Percentiles rank a stretch among this genome's conserved stretches.
phyloP scores from a whole-genome alignment of 2,113 vertebrate species.

The Scomber scombrus region DNA sequence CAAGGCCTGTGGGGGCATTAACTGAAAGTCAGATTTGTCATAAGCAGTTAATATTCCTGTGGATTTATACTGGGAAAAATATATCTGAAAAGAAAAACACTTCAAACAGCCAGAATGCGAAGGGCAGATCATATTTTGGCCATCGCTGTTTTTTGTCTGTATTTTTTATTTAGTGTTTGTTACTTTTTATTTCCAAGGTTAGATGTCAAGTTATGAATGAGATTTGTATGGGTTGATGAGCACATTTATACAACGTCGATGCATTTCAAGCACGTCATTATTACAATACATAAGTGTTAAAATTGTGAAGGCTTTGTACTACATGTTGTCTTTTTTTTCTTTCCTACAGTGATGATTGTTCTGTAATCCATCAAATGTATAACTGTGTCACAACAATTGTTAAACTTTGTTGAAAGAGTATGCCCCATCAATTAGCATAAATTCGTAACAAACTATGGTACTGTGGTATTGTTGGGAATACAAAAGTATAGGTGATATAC shows the following conservation, averaged over 20 bases:
- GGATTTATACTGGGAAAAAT: constrained; percentile 78
- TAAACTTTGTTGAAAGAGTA: background rate
- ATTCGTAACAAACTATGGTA: background rate
- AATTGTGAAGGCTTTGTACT: constrained; percentile 44
- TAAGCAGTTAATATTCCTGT: constrained; percentile 77
- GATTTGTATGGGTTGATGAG: constrained; percentile 74
- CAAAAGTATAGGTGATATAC: constrained; percentile 2
- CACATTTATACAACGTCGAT: constrained; percentile 69
- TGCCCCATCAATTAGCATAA: constrained; percentile 13
- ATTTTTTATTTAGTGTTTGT: constrained; percentile 70
- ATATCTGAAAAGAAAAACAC: constrained; percentile 69
- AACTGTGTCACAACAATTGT: constrained; percentile 38
- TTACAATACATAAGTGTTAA: constrained; percentile 44
- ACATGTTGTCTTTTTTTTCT: constrained; percentile 34
- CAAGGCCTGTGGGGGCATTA: constrained; percentile 70
- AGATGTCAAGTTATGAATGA: constrained; percentile 58
- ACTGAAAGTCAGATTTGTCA: constrained; percentile 78
- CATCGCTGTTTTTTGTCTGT: constrained; percentile 73
- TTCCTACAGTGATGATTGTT: constrained; percentile 50
- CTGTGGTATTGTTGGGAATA: background rate
- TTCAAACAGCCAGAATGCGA: constrained; percentile 72
- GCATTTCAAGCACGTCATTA: constrained; percentile 52
- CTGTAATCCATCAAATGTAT: constrained; percentile 50
- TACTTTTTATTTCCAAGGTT: constrained; percentile 46
- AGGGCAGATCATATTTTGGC: constrained; percentile 74